phyloP scores from a whole-genome alignment of 2,888 invertebrate species.

The Podabrus alpinus region DNA sequence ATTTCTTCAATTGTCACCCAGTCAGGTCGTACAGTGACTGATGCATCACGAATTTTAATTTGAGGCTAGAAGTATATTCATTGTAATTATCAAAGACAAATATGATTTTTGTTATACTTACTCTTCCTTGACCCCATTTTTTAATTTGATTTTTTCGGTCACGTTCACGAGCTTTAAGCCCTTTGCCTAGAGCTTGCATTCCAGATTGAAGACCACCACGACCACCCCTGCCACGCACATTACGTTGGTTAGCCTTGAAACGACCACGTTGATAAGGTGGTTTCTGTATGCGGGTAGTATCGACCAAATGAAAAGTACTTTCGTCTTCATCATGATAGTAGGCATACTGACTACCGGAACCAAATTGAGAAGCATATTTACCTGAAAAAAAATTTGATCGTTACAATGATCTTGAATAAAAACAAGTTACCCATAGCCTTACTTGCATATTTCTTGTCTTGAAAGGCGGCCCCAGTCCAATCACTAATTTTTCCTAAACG shows the following conservation, averaged over 20 bases:
- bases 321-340: constrained; percentile 99
- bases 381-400: constrained; percentile 60
- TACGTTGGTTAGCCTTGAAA: constrained; percentile 79
- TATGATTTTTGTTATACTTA: constrained; percentile 34
- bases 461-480: constrained; percentile 93
- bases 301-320: constrained; percentile 96
- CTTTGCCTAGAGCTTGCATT: constrained; percentile 85
- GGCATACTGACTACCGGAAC: constrained; percentile 94
- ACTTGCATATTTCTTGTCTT: constrained; percentile 93
- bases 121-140: constrained; percentile 83
- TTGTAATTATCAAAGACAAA: neutral
- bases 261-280: constrained; percentile 93
- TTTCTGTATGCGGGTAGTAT: constrained; percentile 86
- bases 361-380: constrained; percentile 91
- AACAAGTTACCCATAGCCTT: constrained; percentile 56
- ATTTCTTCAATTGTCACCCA: constrained; percentile 98
- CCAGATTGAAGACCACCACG: constrained; percentile 71
- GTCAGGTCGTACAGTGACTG: constrained; percentile 92
- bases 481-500: constrained; percentile 98
- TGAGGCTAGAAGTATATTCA: constrained; percentile 60
- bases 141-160: constrained; percentile 75
- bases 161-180: constrained; percentile 75
- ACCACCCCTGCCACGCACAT: constrained; percentile 67
- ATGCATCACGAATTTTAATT: constrained; percentile 93
- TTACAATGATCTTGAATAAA: neutral